A percentile compares a stretch with the other conserved stretches of the same genome.
Evolutionary conservation across 2,113 vertebrate genomes (phyloP).

Genomic region (Trinectes maculatus): DNA sequence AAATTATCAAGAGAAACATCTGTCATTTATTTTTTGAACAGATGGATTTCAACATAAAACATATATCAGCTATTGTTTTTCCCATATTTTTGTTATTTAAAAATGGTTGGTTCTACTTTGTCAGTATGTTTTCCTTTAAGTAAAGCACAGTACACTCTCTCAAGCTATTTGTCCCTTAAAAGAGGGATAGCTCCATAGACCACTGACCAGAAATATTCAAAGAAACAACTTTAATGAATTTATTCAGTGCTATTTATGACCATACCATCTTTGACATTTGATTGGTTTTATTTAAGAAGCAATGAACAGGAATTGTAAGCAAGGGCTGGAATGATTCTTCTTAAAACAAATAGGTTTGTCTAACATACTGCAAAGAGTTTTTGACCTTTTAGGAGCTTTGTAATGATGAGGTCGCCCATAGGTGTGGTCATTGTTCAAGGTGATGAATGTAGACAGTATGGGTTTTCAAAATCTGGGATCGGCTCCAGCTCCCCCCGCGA

Average conservation of each 20-base stretch:
- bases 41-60: conserved; percentile 28
- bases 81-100: conserved; percentile 19
- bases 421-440: too few relatives aligned
- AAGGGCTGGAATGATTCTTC: too few relatives aligned
- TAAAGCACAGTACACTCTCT: conserved; percentile 4
- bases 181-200: conserved; percentile 23
- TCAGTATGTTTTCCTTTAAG: conserved; percentile 9
- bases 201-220: conserved; percentile 25
- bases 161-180: conserved; percentile 18
- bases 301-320: not conserved
- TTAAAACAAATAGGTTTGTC: too few relatives aligned
- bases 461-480: too few relatives aligned
- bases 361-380: too few relatives aligned
- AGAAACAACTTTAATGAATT: conserved; percentile 20
- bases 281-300: not conserved
- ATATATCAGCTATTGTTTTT: conserved; percentile 35
- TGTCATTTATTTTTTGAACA: conserved; percentile 35
- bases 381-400: not conserved
- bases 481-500: too few relatives aligned
- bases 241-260: conserved; percentile 18
- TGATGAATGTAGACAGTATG: too few relatives aligned
- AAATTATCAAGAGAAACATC: conserved; percentile 31
- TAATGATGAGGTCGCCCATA: too few relatives aligned
- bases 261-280: not conserved
- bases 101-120: conserved; percentile 16